These are phyloP conservation scores for Nezara viridula DNA, from an alignment of 2,888 invertebrate species.

Conservation along the genomic window DNA sequence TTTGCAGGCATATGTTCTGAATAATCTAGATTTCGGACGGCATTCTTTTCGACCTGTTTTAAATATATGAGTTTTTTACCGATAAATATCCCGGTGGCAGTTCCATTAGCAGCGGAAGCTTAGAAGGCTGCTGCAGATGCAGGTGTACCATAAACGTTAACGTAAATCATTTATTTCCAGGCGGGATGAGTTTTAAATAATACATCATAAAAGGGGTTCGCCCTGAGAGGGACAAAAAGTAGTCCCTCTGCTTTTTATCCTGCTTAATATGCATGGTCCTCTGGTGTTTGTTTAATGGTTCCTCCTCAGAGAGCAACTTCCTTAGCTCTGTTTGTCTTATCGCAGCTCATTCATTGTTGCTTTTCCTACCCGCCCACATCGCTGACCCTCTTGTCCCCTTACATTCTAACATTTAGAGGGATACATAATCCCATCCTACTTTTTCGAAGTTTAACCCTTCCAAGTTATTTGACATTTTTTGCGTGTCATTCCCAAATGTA, in stretches of 20 bases:
- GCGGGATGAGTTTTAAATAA: constrained; percentile 45
- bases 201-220: constrained; percentile 5
- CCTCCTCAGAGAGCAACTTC: background rate
- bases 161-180: constrained; percentile 30
- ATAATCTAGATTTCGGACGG: too few species aligned
- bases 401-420: background rate
- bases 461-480: background rate
- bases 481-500: background rate
- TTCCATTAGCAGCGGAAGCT: constrained; percentile 7
- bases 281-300: constrained; percentile 37
- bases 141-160: background rate
- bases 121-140: background rate
- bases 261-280: constrained; percentile 47
- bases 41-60: too few species aligned
- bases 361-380: constrained; percentile 2
- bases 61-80: background rate
- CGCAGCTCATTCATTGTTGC: constrained; percentile 42
- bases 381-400: background rate
- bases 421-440: background rate
- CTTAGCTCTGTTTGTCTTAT: constrained; percentile 15
- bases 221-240: constrained; percentile 9
- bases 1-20: too few species aligned
- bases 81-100: constrained; percentile 8
- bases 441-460: background rate
- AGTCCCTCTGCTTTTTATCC: background rate